Percentiles rank a stretch among this genome's conserved stretches.
Conservation (phyloP, 2,797 vertebrate species). For the Streptopelia turtur region DNA sequence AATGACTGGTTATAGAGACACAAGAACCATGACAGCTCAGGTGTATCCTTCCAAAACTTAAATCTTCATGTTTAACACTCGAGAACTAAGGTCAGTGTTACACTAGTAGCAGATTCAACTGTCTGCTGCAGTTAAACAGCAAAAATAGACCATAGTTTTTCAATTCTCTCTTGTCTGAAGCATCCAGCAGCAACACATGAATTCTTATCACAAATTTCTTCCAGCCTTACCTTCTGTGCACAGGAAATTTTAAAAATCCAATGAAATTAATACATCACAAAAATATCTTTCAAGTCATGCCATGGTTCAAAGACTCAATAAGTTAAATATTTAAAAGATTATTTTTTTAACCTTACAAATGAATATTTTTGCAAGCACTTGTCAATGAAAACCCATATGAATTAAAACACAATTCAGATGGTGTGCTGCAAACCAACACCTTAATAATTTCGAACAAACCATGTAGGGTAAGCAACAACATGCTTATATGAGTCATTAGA, state of each 20-base stretch:
- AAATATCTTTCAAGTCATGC: neutral
- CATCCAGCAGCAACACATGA: neutral
- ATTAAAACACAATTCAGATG: neutral
- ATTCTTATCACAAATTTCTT: neutral
- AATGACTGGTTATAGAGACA: neutral
- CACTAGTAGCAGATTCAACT: constrained; percentile 43
- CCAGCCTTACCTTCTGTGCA: neutral
- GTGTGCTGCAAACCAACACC: neutral
- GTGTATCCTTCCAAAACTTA: constrained; percentile 55
- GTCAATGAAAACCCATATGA: neutral
- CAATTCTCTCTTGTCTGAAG: constrained; percentile 26
- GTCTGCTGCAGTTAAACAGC: constrained; percentile 21
- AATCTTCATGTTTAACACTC: constrained; percentile 40
- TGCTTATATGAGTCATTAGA: neutral
- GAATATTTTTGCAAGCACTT: neutral
- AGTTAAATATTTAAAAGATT: neutral
- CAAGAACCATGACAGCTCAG: constrained; percentile 41
- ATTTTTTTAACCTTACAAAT: neutral
- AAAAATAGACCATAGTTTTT: constrained; percentile 22
- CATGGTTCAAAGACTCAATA: neutral
- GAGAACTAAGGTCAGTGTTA: neutral
- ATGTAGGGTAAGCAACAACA: neutral
- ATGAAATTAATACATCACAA: neutral
- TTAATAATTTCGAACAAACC: neutral
- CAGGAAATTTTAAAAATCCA: neutral